Conservation (phyloP, 2,113 vertebrate genomes). For the Platichthys flesus region DNA sequence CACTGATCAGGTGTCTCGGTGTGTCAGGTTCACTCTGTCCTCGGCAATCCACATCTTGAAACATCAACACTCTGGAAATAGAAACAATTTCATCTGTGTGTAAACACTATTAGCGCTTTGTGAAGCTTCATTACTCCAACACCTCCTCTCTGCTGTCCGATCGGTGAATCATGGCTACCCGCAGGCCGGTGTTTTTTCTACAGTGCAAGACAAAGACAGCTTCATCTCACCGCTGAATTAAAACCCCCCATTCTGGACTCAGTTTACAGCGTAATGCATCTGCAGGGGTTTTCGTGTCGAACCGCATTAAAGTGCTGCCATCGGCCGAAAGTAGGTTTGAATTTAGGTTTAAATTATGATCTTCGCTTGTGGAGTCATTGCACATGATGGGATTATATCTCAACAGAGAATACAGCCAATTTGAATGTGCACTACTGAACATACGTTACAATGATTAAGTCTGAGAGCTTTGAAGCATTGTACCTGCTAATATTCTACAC, state of each 20-base stretch:
- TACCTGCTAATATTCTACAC: slow-evolving; percentile 4
- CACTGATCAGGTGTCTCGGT: slow-evolving; percentile 32
- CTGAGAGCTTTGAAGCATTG: not conserved
- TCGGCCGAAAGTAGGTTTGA: not conserved
- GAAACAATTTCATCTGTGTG: slow-evolving; percentile 51
- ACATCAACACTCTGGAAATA: slow-evolving; percentile 56
- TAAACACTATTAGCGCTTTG: slow-evolving; percentile 40
- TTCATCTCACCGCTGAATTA: slow-evolving; percentile 23
- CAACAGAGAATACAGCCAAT: slow-evolving; percentile 1
- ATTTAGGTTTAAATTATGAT: not conserved
- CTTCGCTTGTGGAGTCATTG: not conserved
- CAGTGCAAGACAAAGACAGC: slow-evolving; percentile 6
- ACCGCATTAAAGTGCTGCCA: not conserved
- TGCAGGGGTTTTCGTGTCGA: not conserved
- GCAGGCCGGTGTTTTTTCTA: slow-evolving; percentile 35
- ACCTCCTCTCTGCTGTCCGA: slow-evolving; percentile 21
- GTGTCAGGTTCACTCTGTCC: slow-evolving; percentile 38
- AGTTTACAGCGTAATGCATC: not conserved
- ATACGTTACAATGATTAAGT: not conserved
- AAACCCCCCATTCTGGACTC: slow-evolving; percentile 7
- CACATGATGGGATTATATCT: not conserved
- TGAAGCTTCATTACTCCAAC: slow-evolving; percentile 56
- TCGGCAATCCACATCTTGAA: slow-evolving; percentile 43
- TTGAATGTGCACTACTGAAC: not conserved
- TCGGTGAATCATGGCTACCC: slow-evolving; percentile 30